Evolutionary conservation across 2,888 invertebrate species (phyloP).

Genomic region (Amiota minor): DNA sequence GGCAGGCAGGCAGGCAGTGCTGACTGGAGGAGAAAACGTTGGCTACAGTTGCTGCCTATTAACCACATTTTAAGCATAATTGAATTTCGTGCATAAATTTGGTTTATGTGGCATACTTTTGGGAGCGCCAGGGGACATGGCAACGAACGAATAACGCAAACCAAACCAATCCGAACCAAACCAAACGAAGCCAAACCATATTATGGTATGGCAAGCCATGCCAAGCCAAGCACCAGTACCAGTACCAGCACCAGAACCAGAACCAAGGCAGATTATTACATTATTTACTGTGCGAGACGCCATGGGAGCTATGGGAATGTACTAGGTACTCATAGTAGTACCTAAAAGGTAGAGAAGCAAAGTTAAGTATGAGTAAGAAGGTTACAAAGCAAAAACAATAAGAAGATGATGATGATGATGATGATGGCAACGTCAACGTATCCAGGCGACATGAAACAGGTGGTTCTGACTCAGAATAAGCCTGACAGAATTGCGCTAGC

Average conservation of each 20-base stretch:
- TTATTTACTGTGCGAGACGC: slow-evolving; percentile 57
- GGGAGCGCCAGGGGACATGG: slow-evolving; percentile 51
- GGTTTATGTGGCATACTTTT: slow-evolving; percentile 58
- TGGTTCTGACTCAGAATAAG: slow-evolving; percentile 35
- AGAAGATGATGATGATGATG: background rate
- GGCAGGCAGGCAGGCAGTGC: background rate
- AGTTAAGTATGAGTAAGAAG: no score
- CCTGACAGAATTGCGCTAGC: background rate
- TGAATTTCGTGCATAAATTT: slow-evolving; percentile 66
- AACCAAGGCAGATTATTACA: slow-evolving; percentile 60
- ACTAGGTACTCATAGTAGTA: slow-evolving; percentile 37
- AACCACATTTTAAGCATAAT: slow-evolving; percentile 66
- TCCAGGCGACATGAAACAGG: slow-evolving; percentile 22
- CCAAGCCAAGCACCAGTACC: background rate
- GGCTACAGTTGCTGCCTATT: slow-evolving; percentile 57
- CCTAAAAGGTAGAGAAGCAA: no score
- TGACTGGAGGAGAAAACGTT: background rate
- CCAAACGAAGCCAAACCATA: background rate
- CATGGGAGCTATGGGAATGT: slow-evolving; percentile 48
- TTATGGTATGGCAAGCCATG: background rate
- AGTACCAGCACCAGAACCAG: slow-evolving; percentile 18
- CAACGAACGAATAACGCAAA: slow-evolving; percentile 34
- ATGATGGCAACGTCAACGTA: background rate
- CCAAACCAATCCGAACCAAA: slow-evolving; percentile 9
- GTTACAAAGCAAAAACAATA: no score